Percentiles rank a stretch among this genome's conserved stretches.
Evolutionary conservation across 2,113 vertebrate genomes (phyloP).

Genomic region (Dromas ardeola): DNA sequence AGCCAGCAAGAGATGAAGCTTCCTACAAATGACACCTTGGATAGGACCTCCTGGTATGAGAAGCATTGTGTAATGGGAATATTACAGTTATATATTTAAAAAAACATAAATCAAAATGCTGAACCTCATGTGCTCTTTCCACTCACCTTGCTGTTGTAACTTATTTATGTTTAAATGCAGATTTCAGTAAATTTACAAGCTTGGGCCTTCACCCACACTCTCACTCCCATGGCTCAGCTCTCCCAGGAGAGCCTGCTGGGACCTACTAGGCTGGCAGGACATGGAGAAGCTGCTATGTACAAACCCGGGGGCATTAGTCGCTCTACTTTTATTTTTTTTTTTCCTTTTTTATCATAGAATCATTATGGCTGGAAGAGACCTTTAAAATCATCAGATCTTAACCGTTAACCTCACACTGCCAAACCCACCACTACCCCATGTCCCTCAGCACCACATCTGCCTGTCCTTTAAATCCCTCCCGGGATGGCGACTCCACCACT

Average conservation of each 20-base stretch:
- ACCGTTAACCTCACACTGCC: not conserved
- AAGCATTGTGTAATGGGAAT: fast-evolving
- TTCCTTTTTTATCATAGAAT: not conserved
- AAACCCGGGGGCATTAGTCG: no score
- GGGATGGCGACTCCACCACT: not conserved
- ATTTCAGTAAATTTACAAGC: not conserved
- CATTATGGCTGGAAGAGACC: not conserved
- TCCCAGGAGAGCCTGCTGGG: not conserved
- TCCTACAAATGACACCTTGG: not conserved
- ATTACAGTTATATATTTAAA: no score
- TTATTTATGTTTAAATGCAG: not conserved
- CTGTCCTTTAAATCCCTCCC: not conserved
- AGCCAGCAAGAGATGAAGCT: not conserved
- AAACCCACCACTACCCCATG: not conserved
- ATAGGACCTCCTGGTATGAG: not conserved
- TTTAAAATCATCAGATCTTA: not conserved
- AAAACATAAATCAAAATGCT: not conserved
- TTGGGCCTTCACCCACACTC: not conserved
- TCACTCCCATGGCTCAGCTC: not conserved
- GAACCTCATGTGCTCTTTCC: not conserved
- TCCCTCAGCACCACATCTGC: not conserved
- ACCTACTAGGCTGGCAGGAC: not conserved
- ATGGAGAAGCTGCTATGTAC: fast-evolving
- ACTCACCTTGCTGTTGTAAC: not conserved
- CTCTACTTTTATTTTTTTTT: no score